Conservation (phyloP, 1,140 invertebrate species). For the Thaumetopoea pityocampa region DNA sequence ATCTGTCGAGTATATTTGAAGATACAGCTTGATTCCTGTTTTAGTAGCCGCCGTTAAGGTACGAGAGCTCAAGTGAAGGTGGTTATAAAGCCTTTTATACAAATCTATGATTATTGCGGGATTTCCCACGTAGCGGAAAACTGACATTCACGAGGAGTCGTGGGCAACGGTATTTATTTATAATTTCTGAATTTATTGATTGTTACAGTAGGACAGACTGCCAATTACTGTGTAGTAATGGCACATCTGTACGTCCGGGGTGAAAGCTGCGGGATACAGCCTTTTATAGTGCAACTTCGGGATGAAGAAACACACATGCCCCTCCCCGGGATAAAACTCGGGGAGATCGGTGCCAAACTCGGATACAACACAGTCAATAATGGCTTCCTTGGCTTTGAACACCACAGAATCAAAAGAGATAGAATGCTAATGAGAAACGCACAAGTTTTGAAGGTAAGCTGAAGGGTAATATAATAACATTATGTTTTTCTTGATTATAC, state of each 20-base stretch:
- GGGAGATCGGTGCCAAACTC: conserved; percentile 95
- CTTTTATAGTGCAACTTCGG: conserved; percentile 93
- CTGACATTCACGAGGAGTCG: too few species aligned
- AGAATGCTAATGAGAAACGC: conserved; percentile 96
- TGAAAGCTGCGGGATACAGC: conserved; percentile 90
- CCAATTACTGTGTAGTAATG: conserved; percentile 91
- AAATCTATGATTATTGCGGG: too few species aligned
- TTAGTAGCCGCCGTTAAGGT: too few species aligned
- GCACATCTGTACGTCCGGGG: conserved; percentile 92
- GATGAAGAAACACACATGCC: conserved; percentile 91
- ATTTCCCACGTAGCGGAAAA: too few species aligned
- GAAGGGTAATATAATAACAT: neutral
- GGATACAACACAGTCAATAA: conserved; percentile 94
- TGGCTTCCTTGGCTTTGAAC: conserved; percentile 91
- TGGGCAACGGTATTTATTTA: too few species aligned
- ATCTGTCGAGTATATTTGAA: too few species aligned
- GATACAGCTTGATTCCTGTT: too few species aligned
- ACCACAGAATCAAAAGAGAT: conserved; percentile 89
- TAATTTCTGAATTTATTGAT: conserved; percentile 6
- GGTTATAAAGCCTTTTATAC: too few species aligned
- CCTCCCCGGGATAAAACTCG: conserved; percentile 90
- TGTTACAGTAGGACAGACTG: conserved; percentile 90
- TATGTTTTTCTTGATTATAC: neutral
- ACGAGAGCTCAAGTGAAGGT: too few species aligned
- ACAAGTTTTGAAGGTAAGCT: conserved; percentile 82